A percentile compares a stretch with the other conserved stretches of the same genome.
Conservation (phyloP, 2,797 vertebrate species). For the Pangasius sanitwongsei region DNA sequence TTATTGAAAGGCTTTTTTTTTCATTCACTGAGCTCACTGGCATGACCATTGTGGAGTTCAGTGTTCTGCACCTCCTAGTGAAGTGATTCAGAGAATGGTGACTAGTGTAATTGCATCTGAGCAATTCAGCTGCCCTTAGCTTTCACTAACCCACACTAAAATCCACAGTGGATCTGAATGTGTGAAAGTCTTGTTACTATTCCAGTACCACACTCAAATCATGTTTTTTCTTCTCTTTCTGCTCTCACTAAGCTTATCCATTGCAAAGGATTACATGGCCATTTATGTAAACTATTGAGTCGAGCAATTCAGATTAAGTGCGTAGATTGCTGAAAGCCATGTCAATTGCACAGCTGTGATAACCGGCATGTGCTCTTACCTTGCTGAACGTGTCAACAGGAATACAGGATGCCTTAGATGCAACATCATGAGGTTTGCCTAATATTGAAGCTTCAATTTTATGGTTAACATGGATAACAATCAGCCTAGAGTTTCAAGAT, state of each 20-base stretch:
- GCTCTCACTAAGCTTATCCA: conserved; percentile 46
- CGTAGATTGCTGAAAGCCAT: conserved; percentile 48
- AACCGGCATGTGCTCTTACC: conserved; percentile 29
- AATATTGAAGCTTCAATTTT: conserved; percentile 18
- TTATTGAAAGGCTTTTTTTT: conserved; percentile 33
- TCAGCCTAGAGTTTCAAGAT: background rate
- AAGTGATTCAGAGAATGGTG: conserved; percentile 39
- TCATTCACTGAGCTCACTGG: conserved; percentile 28
- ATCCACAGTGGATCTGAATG: conserved; percentile 31
- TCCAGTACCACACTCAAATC: conserved; percentile 14
- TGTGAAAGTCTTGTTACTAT: conserved; percentile 49
- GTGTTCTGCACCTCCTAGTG: conserved; percentile 34
- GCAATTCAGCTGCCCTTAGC: conserved; percentile 34
- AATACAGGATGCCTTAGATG: conserved; percentile 14
- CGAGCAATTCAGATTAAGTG: conserved; percentile 56
- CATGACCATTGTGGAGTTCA: conserved; percentile 34
- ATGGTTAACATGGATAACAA: background rate
- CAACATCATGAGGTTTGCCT: conserved; percentile 16
- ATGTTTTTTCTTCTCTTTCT: conserved; percentile 4
- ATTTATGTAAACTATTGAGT: conserved; percentile 60
- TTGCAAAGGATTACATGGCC: conserved; percentile 56
- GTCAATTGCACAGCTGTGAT: conserved; percentile 49
- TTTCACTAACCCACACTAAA: conserved; percentile 32
- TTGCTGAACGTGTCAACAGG: conserved; percentile 23
- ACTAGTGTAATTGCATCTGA: conserved; percentile 46